A percentile compares a stretch with the other conserved stretches of the same genome.
These are phyloP conservation scores for Stramonita haemastoma DNA, from an alignment of 2,888 invertebrate species.

Conservation along the genomic window DNA sequence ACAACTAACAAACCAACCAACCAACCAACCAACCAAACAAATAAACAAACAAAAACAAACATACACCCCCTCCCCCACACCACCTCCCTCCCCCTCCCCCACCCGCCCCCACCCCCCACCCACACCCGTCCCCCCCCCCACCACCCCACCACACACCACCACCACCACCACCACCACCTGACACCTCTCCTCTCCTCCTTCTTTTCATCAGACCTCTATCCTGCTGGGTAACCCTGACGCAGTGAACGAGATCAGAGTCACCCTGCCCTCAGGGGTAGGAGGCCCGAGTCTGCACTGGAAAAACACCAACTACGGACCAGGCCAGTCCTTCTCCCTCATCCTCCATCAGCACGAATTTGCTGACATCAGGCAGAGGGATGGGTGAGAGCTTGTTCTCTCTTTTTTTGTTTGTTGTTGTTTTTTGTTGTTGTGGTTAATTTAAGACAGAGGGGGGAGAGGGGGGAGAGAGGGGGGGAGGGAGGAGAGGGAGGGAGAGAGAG, in stretches of 20 bases:
- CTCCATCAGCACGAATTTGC: conserved; percentile 30
- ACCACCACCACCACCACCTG: not conserved
- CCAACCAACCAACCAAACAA: too few species aligned
- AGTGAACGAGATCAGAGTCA: not conserved
- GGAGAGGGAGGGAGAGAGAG: too few species aligned
- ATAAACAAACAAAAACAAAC: too few species aligned
- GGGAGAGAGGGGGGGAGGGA: too few species aligned
- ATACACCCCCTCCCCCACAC: too few species aligned
- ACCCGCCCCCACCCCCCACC: too few species aligned
- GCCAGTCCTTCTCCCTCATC: conserved; percentile 17
- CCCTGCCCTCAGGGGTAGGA: not conserved
- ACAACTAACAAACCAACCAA: too few species aligned
- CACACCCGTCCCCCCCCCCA: too few species aligned
- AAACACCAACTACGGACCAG: conserved; percentile 21
- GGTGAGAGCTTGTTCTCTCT: not conserved
- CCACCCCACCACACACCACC: too few species aligned
- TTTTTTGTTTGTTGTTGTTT: not conserved
- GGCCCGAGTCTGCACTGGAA: conserved; percentile 8
- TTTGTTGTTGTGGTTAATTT: too few species aligned
- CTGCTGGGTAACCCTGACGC: conserved; percentile 26
- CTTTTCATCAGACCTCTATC: conserved; percentile 9
- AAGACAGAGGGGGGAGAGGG: not conserved
- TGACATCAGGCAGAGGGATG: conserved; percentile 22
- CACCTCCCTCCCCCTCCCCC: too few species aligned
- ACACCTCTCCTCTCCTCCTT: not conserved